A percentile compares a stretch with the other conserved stretches of the same genome.
phyloP scores from a whole-genome alignment of 2,113 vertebrate genomes.

The Tragelaphus scriptus region DNA sequence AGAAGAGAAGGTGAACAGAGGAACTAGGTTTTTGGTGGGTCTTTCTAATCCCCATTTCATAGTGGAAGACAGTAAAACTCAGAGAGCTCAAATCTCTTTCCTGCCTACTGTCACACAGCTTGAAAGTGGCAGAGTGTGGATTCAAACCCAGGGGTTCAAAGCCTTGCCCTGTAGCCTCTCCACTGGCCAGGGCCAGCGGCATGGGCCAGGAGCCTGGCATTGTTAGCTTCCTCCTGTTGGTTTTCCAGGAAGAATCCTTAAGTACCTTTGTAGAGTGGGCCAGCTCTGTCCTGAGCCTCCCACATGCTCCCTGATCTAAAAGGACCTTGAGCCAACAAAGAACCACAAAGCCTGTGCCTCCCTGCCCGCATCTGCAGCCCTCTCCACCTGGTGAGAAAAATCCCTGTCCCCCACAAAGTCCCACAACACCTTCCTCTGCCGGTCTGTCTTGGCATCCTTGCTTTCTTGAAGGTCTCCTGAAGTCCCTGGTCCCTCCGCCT shows the following conservation, averaged over 20 bases:
- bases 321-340: not conserved
- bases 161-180: not conserved
- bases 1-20: not conserved
- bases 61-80: not conserved
- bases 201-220: not conserved
- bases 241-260: conserved; percentile 25
- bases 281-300: not conserved
- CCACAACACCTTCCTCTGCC: not conserved
- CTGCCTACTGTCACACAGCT: not conserved
- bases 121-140: not conserved
- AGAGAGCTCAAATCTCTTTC: not conserved
- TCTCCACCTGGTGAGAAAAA: not conserved
- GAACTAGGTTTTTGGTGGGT: not conserved
- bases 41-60: not conserved
- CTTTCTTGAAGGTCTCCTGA: not conserved
- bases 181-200: not conserved
- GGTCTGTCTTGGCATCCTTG: not conserved
- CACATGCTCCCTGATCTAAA: not conserved
- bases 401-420: rapidly evolving
- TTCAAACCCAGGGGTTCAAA: not conserved
- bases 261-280: not conserved
- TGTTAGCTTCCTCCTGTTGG: not conserved
- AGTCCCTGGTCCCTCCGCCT: not conserved
- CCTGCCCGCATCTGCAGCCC: rapidly evolving
- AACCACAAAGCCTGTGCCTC: not conserved